phyloP scores from a whole-genome alignment of 2,797 vertebrate species.

The Sebastes itinus region DNA sequence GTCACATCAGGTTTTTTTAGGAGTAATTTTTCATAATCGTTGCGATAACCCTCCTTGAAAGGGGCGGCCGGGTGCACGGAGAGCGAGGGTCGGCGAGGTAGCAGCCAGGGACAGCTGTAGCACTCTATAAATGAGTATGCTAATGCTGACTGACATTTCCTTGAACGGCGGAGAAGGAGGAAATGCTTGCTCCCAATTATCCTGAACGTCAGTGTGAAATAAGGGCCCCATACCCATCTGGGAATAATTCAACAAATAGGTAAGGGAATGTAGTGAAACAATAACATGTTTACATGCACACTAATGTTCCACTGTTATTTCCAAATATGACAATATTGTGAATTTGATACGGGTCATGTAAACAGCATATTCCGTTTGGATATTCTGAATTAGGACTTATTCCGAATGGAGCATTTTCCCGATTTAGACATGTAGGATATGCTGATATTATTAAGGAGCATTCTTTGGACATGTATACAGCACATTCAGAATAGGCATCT shows the following conservation, averaged over 20 bases:
- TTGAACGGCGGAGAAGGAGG: constrained; percentile 56
- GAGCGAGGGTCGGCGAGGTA: constrained; percentile 55
- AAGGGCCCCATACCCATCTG: constrained; percentile 9
- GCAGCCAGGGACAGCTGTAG: constrained; percentile 60
- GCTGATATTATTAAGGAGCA: no score
- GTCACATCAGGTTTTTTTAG: constrained; percentile 66
- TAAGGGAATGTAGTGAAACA: background rate
- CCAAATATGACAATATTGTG: no score
- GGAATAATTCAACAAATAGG: constrained; percentile 12
- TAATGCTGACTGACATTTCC: constrained; percentile 83
- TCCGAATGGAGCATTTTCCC: no score
- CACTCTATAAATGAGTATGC: constrained; percentile 77
- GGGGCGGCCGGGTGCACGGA: constrained; percentile 42
- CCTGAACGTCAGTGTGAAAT: constrained; percentile 47
- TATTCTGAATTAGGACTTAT: no score
- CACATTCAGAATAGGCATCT: no score
- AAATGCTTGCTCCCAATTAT: constrained; percentile 63
- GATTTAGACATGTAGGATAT: no score
- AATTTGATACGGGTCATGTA: no score
- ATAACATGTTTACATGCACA: background rate
- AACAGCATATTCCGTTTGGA: no score
- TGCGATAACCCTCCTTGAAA: constrained; percentile 75
- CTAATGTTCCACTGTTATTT: no score
- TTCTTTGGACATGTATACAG: no score
- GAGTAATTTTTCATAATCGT: constrained; percentile 80